Evolutionary conservation across 2,888 invertebrate genomes (phyloP).

Genomic region (Vannuccia rotundouncinata): DNA sequence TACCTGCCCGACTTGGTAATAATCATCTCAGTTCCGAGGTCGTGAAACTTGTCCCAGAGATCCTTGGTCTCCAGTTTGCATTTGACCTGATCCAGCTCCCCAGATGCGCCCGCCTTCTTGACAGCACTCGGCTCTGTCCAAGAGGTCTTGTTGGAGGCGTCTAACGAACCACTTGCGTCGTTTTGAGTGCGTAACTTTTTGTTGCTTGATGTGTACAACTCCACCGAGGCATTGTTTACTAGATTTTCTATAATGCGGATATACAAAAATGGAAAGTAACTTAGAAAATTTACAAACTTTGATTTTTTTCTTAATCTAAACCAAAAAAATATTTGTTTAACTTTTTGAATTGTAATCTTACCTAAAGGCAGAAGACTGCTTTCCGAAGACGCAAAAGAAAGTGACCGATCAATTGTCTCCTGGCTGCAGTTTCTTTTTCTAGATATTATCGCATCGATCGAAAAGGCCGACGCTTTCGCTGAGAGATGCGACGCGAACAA

Average conservation of each 20-base stretch:
- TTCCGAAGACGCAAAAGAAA: background rate
- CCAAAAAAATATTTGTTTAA: too few relatives aligned
- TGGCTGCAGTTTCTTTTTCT: background rate
- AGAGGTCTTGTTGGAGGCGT: background rate
- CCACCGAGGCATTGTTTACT: background rate
- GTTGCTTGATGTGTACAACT: background rate
- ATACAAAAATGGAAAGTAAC: background rate
- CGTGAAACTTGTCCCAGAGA: constrained; percentile 86
- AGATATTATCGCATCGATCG: constrained; percentile 36
- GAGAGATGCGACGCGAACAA: too few relatives aligned
- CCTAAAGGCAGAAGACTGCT: background rate
- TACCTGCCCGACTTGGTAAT: constrained; percentile 95
- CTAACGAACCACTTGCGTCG: background rate
- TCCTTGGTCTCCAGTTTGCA: constrained; percentile 91
- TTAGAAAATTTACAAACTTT: background rate
- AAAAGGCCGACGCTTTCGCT: constrained; percentile 34
- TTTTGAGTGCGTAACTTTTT: background rate
- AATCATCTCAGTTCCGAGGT: constrained; percentile 89
- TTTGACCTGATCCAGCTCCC: constrained; percentile 61
- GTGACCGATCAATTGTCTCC: background rate
- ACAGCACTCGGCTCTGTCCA: background rate
- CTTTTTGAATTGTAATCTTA: too few relatives aligned
- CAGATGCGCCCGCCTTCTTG: too few relatives aligned
- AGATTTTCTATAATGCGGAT: background rate
- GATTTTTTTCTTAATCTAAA: too few relatives aligned